Evolutionary conservation across 1,140 invertebrate species (phyloP).

Genomic region (Bilobella aurantiaca): DNA sequence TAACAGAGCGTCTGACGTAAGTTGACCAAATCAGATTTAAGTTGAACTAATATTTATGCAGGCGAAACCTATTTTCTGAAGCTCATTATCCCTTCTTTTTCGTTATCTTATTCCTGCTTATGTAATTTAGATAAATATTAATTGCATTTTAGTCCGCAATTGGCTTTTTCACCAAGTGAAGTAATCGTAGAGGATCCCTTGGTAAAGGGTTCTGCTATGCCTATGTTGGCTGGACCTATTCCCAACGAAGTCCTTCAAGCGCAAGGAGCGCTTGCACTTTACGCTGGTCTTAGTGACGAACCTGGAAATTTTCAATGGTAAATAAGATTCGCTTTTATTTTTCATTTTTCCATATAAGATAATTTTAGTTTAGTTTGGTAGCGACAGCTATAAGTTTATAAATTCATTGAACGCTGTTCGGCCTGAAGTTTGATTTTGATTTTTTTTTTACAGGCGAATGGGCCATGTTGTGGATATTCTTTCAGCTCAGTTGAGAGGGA

Average conservation of each 20-base stretch:
- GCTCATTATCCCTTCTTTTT: background rate
- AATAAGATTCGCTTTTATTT: no score
- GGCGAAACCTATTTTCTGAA: background rate
- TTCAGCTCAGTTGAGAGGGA: background rate
- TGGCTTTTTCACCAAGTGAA: background rate
- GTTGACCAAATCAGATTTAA: background rate
- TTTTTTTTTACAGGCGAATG: no score
- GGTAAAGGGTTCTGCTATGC: background rate
- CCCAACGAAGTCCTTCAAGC: background rate
- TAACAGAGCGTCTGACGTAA: background rate
- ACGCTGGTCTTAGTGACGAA: background rate
- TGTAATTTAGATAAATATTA: no score
- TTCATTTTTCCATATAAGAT: no score
- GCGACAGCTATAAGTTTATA: no score
- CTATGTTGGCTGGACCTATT: constrained; percentile 3
- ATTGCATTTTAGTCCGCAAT: background rate
- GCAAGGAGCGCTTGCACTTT: background rate
- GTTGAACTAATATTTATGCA: background rate
- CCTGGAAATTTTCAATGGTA: constrained; percentile 9
- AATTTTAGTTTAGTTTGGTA: no score
- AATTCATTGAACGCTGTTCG: no score
- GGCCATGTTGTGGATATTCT: constrained; percentile 1
- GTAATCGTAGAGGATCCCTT: constrained; percentile 3
- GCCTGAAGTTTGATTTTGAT: no score
- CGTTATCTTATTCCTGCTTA: background rate